Evolutionary conservation across 2,888 invertebrate species (phyloP), one percentile per base, ranked within the genome.

Genomic region (Tanytarsus gracilentus): DNA sequence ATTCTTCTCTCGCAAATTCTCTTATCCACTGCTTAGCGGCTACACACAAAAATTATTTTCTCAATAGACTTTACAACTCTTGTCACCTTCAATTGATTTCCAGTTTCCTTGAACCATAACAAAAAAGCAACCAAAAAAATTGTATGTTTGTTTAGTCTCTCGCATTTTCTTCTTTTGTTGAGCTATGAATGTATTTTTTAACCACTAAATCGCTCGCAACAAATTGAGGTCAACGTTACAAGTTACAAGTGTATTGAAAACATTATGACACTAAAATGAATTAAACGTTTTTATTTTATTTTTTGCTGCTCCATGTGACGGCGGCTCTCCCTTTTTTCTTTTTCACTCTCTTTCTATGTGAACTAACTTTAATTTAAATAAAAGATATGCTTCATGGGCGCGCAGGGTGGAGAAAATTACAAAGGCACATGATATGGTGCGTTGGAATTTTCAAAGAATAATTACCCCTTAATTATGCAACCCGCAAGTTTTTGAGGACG

Each of bases 161-260:
- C n/a, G n/a, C n/a, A n/a, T n/a, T n/a, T n/a, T n/a, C n/a, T n/a
- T n/a, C n/a, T n/a, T n/a, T n/a, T n/a, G n/a, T n/a, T n/a, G n/a
- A n/a, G n/a, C n/a, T n/a, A n/a, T n/a, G n/a, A n/a, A n/a, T n/a
- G n/a, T n/a, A n/a, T n/a, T n/a, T n/a, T n/a, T n/a, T n/a, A n/a
- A n/a, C n/a, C n/a, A n/a, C n/a, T n/a, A 58, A 58, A 44, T 29
- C 27, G 26, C 40, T 56, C 7, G 33, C 11, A 53, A 14, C 30
- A 44, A 16, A 58, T 58, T 58, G 58, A 58, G 58, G 58, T 58
- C 58, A 58, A n/a, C n/a, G n/a, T n/a, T n/a, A n/a, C n/a, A n/a
- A 16, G 27, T 40, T 58, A 58, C 58, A 58, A 58, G 58, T 58
- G 58, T 58, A 56, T 55, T 39, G 40, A 16, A 44, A 39, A 55